phyloP scores from a whole-genome alignment of 2,113 vertebrate species.

The Anarrhichthys ocellatus region DNA sequence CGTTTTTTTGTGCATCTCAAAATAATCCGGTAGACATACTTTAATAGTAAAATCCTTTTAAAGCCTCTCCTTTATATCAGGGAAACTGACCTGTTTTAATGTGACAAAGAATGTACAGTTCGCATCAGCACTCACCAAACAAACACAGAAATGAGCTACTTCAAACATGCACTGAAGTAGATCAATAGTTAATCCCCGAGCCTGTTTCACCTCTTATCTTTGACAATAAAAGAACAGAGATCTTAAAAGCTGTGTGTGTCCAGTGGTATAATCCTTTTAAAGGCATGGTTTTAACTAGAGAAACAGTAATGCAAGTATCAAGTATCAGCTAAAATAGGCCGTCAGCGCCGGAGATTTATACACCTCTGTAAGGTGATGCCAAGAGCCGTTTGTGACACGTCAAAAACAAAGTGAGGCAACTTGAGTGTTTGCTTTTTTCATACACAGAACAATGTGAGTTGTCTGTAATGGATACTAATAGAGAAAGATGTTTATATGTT shows the following conservation, averaged over 20 bases:
- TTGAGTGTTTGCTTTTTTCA: background rate
- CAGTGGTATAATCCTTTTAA: slow-evolving; percentile 48
- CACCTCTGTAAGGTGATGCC: slow-evolving; percentile 14
- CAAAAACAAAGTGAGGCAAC: slow-evolving; percentile 31
- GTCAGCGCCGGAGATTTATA: slow-evolving; percentile 7
- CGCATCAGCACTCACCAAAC: slow-evolving; percentile 25
- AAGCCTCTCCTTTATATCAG: background rate
- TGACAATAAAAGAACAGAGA: slow-evolving; percentile 48
- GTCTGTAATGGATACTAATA: background rate
- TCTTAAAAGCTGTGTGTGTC: slow-evolving; percentile 52
- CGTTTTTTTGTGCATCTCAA: background rate
- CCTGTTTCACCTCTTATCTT: slow-evolving; percentile 54
- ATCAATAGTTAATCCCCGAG: slow-evolving; percentile 59
- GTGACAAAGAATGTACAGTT: slow-evolving; percentile 13
- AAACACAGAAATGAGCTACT: slow-evolving; percentile 31
- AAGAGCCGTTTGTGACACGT: slow-evolving; percentile 12
- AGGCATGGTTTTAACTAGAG: slow-evolving; percentile 32
- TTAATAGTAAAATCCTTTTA: background rate
- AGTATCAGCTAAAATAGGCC: slow-evolving; percentile 24
- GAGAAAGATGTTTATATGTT: background rate
- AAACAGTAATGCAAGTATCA: slow-evolving; percentile 37
- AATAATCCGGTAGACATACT: background rate
- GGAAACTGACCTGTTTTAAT: background rate
- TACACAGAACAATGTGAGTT: background rate
- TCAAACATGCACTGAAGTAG: slow-evolving; percentile 26